Evolutionary conservation across 2,113 vertebrate species (phyloP), one percentile per base, ranked within the genome.

Genomic region (Conger conger): DNA sequence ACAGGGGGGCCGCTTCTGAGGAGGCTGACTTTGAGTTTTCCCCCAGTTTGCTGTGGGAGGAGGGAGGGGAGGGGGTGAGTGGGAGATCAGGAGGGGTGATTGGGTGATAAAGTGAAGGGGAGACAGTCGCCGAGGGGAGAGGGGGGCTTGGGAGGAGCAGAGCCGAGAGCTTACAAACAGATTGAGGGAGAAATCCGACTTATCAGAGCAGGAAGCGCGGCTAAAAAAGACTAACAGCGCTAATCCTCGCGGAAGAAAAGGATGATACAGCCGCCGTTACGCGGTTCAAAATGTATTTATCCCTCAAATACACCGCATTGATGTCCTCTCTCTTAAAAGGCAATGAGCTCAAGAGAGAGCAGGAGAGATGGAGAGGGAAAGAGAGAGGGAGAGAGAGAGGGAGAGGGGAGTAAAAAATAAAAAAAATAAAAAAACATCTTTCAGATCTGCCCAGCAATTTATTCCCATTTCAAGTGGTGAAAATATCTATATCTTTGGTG

Each of bases 221-320:
- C 92, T 92, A 89, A 92, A 92, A 94, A 93, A 89, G 90, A 91
- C 92, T 91, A 93, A 93, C 92, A 91, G 91, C 89, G 84, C 90
- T 94, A 95, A 94, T 95, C 93, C 93, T 90, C 79, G 84, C 87
- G 90, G 91, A 89, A 93, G 93, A 93, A 92, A n/a, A 91, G 88
- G 88, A 92, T 91, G 92, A 93, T 94, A 93, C 88, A 82, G 90
- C 88, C 50, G 87, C 85, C 89, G 88, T 92, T 93, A 93, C 93
- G 93, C 91, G 90, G 91, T 91, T 93, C 92, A 93, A 93, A 90
- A 91, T 84, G 90, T 91, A 91, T 94, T 95, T 92, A 94, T 94
- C 91, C 92, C 92, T 93, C 90, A 93, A 91, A 93, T 94, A 93
- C 94, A 94, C 90, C 90, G 87, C 93, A 93, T 91, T 94, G 91